Conservation (phyloP, 92 coral and sea anemone genomes). For the Actinostola sp. region DNA sequence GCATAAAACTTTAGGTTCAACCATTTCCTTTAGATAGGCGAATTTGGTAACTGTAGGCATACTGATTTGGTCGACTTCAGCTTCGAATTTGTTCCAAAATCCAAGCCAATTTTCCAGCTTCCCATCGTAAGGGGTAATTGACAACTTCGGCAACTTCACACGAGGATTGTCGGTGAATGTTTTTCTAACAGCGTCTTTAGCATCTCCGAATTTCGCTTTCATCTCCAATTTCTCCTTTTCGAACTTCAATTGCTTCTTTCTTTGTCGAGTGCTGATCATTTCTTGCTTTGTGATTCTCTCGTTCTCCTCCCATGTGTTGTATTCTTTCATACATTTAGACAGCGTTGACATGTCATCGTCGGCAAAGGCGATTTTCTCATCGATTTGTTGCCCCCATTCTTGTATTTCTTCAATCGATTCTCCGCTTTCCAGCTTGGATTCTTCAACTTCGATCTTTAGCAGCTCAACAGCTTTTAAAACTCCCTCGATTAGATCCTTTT, state of each 20-base stretch:
- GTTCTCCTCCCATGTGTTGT: slow-evolving; percentile 23
- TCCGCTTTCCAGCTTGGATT: slow-evolving; percentile 19
- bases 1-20: slow-evolving; percentile 30
- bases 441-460: no score
- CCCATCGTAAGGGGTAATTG: slow-evolving; percentile 40
- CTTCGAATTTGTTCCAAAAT: slow-evolving; percentile 43
- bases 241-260: slow-evolving; percentile 33
- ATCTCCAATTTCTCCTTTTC: slow-evolving; percentile 36
- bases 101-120: slow-evolving; percentile 31
- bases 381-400: slow-evolving; percentile 52
- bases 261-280: slow-evolving; percentile 31
- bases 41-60: slow-evolving; percentile 41
- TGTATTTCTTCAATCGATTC: slow-evolving; percentile 26
- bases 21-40: slow-evolving; percentile 51
- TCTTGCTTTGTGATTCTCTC: slow-evolving; percentile 20
- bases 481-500: no score
- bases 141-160: slow-evolving; percentile 50
- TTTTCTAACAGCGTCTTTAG: not conserved
- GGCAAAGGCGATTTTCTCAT: slow-evolving; percentile 24
- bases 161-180: slow-evolving; percentile 16
- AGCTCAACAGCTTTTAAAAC: slow-evolving; percentile 25
- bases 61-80: slow-evolving; percentile 38
- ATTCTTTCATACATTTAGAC: slow-evolving; percentile 15
- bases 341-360: slow-evolving; percentile 16
- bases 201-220: slow-evolving; percentile 17